Evolutionary conservation across 2,113 vertebrate species (phyloP), one percentile per base, ranked within the genome.

Genomic region (Tamias sibiricus): DNA sequence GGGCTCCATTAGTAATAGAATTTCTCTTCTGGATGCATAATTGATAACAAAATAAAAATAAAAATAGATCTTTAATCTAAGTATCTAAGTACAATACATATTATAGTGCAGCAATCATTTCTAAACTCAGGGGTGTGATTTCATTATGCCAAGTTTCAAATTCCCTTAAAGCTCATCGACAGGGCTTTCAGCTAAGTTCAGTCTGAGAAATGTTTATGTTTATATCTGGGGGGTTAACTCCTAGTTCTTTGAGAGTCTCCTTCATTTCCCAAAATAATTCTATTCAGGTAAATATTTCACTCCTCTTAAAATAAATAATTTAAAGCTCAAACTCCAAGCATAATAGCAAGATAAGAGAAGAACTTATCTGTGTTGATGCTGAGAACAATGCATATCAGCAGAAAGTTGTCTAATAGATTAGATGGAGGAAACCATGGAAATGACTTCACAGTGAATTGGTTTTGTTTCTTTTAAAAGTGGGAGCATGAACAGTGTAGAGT

Each of bases 21-120:
- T 95, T 98, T 97, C 87, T 97, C 64, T 95, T 97, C 90, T 97
- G 79, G 84, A 97, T 98, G 96, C 94, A 96, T 95, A 97, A 97
- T 96, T 97, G 96, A 94, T 98, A 97, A 96, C 85, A 92, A 96
- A 96, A 97, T 95, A 92, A 92, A 98, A 97, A 97, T 97, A 97
- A 97, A 98, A 98, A 97, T 95, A 91, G 95, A 95, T 97, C 96
- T 95, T 96, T 98, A 97, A 97, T 97, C 90, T 96, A 96, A 95
- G 87, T 77, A 96, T 95, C 82, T 91, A 77, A 95, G 83, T 94
- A 93, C 94, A 96, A 93, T 87, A 95, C 86, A 77, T 91, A 91
- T 91, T 95, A 89, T 14, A 95, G 83, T 66, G n/a, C 68, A 92
- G 66, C 90, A 82, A 69, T 97, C 72, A 82, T 95, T 98, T 77